These are phyloP conservation scores for Axis porcinus DNA, from an alignment of 2,113 vertebrate species.

Conservation along the genomic window DNA sequence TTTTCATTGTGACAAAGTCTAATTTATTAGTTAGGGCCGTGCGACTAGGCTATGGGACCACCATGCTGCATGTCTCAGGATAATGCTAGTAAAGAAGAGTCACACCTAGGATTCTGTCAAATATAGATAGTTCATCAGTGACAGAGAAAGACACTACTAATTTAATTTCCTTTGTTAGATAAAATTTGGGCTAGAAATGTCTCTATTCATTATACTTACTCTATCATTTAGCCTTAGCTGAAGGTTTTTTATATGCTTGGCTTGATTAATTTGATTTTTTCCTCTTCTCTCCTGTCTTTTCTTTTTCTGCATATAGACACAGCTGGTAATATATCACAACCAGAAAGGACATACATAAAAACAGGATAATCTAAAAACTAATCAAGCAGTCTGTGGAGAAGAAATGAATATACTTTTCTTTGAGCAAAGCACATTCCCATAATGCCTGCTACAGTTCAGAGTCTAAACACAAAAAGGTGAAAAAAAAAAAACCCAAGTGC, in stretches of 20 bases:
- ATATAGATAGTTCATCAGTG: not conserved
- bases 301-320: not conserved
- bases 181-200: not conserved
- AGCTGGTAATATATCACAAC: not conserved
- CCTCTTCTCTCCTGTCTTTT: not conserved
- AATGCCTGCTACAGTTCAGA: not conserved
- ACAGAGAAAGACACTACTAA: not conserved
- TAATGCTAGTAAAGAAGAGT: not conserved
- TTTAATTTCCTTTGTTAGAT: not conserved
- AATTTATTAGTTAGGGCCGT: not conserved
- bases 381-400: not conserved
- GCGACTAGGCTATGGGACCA: not conserved
- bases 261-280: conserved; percentile 4
- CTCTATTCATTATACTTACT: not conserved
- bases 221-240: not conserved
- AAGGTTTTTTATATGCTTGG: not conserved
- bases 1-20: not conserved
- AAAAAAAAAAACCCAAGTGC: not conserved
- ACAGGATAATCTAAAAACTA: not conserved
- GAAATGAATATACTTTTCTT: not conserved
- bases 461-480: not conserved
- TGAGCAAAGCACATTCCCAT: not conserved
- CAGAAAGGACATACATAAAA: not conserved
- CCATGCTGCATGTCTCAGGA: not conserved
- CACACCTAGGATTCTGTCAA: not conserved